Evolutionary conservation across 2,888 invertebrate species (phyloP).

Genomic region (Agrochola lychnidis): DNA sequence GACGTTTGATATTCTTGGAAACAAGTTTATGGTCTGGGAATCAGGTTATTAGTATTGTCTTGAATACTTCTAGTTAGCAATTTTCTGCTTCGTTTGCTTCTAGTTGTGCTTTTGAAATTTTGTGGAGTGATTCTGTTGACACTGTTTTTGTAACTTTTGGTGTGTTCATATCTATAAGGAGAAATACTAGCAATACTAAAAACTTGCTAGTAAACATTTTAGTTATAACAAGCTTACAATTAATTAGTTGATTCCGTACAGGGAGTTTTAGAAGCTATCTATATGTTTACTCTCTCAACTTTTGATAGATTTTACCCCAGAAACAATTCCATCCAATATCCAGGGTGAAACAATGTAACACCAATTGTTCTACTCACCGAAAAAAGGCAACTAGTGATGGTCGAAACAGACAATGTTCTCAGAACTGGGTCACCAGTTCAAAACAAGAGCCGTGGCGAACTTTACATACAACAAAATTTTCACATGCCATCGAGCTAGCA

Average conservation of each 20-base stretch:
- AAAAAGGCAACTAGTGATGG: constrained; percentile 51
- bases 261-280: neutral
- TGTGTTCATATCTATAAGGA: neutral
- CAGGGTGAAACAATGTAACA: constrained; percentile 34
- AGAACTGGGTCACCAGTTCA: constrained; percentile 59
- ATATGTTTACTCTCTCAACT: neutral
- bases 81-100: constrained; percentile 45
- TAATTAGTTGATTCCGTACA: neutral
- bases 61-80: constrained; percentile 47
- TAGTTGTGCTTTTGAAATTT: constrained; percentile 6
- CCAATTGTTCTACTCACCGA: constrained; percentile 36
- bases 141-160: neutral
- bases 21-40: constrained; percentile 61
- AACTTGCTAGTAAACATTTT: too few species aligned
- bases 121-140: neutral
- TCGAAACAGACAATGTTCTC: constrained; percentile 47
- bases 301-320: constrained; percentile 20
- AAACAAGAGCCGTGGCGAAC: constrained; percentile 46
- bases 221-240: neutral
- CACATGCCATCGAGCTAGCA: constrained; percentile 55
- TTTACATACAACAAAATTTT: constrained; percentile 55
- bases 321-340: constrained; percentile 32
- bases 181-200: neutral
- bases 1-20: constrained; percentile 60
- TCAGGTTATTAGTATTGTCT: constrained; percentile 52